Conservation (phyloP, 1,140 invertebrate genomes). For the Lordiphosa collinella region DNA sequence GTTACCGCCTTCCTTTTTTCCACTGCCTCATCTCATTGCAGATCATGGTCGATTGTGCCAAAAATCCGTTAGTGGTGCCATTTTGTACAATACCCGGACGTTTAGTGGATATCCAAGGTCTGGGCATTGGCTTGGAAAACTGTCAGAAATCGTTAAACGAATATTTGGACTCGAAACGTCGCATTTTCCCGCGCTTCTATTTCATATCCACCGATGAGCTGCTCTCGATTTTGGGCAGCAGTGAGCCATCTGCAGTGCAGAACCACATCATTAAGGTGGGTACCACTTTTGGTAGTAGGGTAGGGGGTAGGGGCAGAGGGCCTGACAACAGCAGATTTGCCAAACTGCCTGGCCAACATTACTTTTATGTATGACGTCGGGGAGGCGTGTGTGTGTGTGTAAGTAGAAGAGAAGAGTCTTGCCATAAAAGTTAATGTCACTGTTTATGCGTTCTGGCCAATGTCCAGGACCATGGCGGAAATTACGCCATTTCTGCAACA, state of each 20-base stretch:
- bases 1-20: slow-evolving; percentile 14
- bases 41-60: slow-evolving; percentile 91
- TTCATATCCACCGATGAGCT: slow-evolving; percentile 96
- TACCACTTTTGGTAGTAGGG: slow-evolving; percentile 17
- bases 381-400: slow-evolving; percentile 26
- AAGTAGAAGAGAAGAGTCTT: slow-evolving; percentile 32
- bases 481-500: slow-evolving; percentile 72
- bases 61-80: slow-evolving; percentile 87
- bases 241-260: slow-evolving; percentile 88
- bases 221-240: slow-evolving; percentile 92
- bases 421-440: slow-evolving; percentile 77
- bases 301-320: neutral
- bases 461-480: slow-evolving; percentile 63
- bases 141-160: slow-evolving; percentile 95
- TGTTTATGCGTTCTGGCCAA: slow-evolving; percentile 78
- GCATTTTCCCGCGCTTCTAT: slow-evolving; percentile 93
- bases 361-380: slow-evolving; percentile 64
- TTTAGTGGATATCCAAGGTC: slow-evolving; percentile 86
- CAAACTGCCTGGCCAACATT: slow-evolving; percentile 68
- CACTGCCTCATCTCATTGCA: slow-evolving; percentile 63
- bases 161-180: slow-evolving; percentile 92
- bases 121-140: slow-evolving; percentile 88
- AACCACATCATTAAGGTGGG: slow-evolving; percentile 94
- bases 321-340: slow-evolving; percentile 72
- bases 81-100: slow-evolving; percentile 87